Evolutionary conservation across 1,140 invertebrate genomes (phyloP).

Genomic region (Chironomus tepperi): DNA sequence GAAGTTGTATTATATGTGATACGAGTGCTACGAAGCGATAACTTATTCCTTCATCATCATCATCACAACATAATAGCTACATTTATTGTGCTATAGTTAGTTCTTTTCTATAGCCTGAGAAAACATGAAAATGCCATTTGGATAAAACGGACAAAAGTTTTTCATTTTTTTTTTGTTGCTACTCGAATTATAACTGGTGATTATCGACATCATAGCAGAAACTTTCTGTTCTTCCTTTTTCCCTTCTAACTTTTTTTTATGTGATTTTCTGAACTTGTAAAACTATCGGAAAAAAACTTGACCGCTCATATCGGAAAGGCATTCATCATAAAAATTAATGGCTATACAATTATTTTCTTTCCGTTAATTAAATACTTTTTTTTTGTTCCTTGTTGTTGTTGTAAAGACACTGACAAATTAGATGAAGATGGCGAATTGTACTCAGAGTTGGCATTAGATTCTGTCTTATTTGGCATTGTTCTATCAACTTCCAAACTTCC

Average conservation of each 20-base stretch:
- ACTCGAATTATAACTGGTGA: neutral
- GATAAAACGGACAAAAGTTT: neutral
- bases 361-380: neutral
- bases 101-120: neutral
- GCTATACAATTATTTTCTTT: too few relatives aligned
- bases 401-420: too few relatives aligned
- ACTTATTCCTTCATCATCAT: neutral
- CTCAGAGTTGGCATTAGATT: too few relatives aligned
- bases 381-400: neutral
- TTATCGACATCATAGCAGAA: conserved; percentile 1
- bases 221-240: too few relatives aligned
- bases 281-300: neutral
- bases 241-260: too few relatives aligned
- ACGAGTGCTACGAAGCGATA: neutral
- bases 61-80: neutral
- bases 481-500: too few relatives aligned
- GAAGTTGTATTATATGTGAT: neutral
- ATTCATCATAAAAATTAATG: conserved; percentile 3
- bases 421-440: too few relatives aligned
- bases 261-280: too few relatives aligned
- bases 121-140: conserved; percentile 13
- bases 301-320: neutral
- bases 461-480: too few relatives aligned
- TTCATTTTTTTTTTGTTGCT: neutral
- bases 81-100: too few relatives aligned